phyloP scores from a whole-genome alignment of 2,113 vertebrate genomes.

The Antechinus flavipes region DNA sequence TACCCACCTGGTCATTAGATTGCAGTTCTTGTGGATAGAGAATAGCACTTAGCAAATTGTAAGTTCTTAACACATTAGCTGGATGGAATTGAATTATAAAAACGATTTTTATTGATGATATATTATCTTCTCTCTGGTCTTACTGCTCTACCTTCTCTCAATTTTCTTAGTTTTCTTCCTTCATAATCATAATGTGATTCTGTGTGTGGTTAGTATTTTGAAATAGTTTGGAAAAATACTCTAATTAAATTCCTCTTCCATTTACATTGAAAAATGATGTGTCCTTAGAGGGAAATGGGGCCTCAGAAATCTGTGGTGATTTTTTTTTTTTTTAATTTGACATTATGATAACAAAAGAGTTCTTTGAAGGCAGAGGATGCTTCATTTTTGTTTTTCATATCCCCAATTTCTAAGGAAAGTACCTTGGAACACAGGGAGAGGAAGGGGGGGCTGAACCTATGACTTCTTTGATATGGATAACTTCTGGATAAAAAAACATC shows the following conservation, averaged over 20 bases:
- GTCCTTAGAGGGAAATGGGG: background rate
- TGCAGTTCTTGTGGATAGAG: background rate
- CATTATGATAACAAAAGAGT: background rate
- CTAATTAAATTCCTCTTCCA: background rate
- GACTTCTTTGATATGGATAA: background rate
- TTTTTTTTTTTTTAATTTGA: background rate
- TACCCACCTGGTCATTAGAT: background rate
- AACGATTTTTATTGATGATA: background rate
- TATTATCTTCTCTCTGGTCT: background rate
- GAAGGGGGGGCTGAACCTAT: background rate
- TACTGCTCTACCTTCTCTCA: background rate
- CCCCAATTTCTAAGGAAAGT: background rate
- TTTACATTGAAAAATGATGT: background rate
- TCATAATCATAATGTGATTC: background rate
- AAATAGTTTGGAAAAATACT: background rate
- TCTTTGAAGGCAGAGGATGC: background rate
- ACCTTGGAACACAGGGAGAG: background rate
- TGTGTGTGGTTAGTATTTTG: background rate
- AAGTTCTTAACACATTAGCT: background rate
- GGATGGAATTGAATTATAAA: background rate
- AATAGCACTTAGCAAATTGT: background rate
- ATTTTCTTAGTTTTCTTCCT: background rate
- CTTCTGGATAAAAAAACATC: background rate
- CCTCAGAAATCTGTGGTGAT: background rate
- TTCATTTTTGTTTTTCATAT: background rate